phyloP scores from a whole-genome alignment of 2,888 invertebrate species.

The Mellilla xanthometata region DNA sequence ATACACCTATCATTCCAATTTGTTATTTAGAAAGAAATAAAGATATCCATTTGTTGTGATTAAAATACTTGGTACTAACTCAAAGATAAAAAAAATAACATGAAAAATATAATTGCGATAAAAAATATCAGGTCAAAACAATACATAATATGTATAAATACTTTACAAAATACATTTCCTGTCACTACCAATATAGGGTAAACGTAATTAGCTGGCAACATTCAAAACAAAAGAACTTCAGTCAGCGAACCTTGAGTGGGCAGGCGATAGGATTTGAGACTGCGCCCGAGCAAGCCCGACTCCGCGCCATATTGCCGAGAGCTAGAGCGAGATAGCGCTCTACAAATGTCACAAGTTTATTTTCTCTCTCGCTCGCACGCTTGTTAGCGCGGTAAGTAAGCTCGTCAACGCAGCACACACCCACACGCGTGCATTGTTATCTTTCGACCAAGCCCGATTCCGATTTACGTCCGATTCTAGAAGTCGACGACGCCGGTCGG shows the following conservation, averaged over 20 bases:
- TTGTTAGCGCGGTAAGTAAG: conserved; percentile 82
- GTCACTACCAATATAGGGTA: no score
- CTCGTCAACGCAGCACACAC: conserved; percentile 80
- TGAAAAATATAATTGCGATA: no score
- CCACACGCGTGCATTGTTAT: conserved; percentile 79
- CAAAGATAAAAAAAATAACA: no score
- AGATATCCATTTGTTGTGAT: no score
- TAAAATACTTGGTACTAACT: no score
- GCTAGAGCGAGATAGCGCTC: conserved; percentile 56
- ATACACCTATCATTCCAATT: no score
- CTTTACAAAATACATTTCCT: no score
- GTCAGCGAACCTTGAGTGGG: conserved; percentile 85
- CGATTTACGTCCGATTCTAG: no score
- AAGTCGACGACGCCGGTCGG: no score
- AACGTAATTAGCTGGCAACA: conserved; percentile 59
- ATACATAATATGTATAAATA: no score
- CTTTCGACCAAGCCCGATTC: conserved; percentile 78
- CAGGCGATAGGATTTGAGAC: conserved; percentile 84
- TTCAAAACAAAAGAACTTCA: conserved; percentile 83
- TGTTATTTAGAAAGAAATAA: no score
- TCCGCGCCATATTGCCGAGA: conserved; percentile 78
- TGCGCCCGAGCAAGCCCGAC: conserved; percentile 85
- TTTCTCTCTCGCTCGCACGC: conserved; percentile 65
- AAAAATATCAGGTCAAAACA: no score
- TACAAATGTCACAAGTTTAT: conserved; percentile 40